Base-by-base conservation (phyloP, 1,140 invertebrate species). In the Sipha flava region DNA sequence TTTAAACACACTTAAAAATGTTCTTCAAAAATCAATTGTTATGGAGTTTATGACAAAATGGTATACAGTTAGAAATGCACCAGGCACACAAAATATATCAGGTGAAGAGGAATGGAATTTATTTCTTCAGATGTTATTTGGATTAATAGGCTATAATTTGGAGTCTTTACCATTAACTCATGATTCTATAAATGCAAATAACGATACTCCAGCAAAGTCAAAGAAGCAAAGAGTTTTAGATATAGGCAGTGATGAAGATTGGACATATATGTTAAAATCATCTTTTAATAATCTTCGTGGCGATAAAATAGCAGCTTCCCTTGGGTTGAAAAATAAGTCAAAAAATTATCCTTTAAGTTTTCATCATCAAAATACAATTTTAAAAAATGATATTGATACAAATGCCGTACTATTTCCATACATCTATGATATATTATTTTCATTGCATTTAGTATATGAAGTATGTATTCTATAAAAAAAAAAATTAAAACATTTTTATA, bases 371-470 rank as follows among this genome's bases (percentile, higher is more conserved):
- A n/a, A n/a, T 80, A 83, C 73, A 79, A 82, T 37, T 31, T 81
- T 81, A 83, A 86, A 84, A 62, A 87, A 84, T 82, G 86, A 88
- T 82, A 88, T 93, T 34, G 92, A 92, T 80, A 86, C 86, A 1
- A 89, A 89, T 81, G 89, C 92, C 2, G 84, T 90, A 21, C 86
- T 97, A 1, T 96, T 94, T 84, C 88, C 89, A 0, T 90, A 93
- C 83, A 88, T 94, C 12, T 88, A 92, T 18, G 85, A 91, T 37
- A 88, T 96, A 34, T 87, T 96, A 54, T 95, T 91, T 85, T 89
- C 92, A 0, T 87, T 98, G 45, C 96, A 98, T 87, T 86, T 97
- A 14, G 86, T 96, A 0, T 97, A 97, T 85, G 95, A 97, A 88
- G 88, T 88, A 82, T 81, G 80, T 49, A 45, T 77, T 16, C 1